Percentiles rank a stretch among this genome's conserved stretches.
These are phyloP conservation scores for Ectemnius continuus DNA, from an alignment of 2,888 invertebrate genomes.

Conservation along the genomic window DNA sequence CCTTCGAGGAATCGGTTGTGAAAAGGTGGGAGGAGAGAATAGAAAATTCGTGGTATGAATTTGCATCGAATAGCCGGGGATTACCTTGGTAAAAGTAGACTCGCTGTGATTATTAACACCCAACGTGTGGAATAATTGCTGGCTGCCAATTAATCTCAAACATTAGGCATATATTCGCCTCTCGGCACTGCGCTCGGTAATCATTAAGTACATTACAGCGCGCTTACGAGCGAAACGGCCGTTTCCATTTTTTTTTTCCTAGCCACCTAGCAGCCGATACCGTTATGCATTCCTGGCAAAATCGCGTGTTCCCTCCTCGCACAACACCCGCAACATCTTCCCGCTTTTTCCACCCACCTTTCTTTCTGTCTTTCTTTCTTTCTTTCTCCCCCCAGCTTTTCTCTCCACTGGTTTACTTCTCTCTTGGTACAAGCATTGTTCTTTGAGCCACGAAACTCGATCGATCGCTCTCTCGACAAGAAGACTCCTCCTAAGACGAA, in stretches of 20 bases:
- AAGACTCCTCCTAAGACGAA: neutral
- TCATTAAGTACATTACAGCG: conserved; percentile 47
- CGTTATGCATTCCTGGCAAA: neutral
- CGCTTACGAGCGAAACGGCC: conserved; percentile 46
- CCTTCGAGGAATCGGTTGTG: no score
- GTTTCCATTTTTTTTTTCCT: conserved; percentile 9
- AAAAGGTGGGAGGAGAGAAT: no score
- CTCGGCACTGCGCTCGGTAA: conserved; percentile 40
- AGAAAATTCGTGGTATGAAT: no score
- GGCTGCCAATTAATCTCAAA: conserved; percentile 1
- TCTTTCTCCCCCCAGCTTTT: neutral
- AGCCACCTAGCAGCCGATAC: neutral
- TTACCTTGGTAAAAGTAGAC: neutral
- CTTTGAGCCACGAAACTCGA: neutral
- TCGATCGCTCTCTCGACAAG: neutral
- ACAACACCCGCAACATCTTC: neutral
- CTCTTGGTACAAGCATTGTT: neutral
- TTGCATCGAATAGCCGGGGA: neutral
- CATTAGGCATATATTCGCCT: neutral
- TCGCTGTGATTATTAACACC: neutral
- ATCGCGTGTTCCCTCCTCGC: conserved; percentile 10
- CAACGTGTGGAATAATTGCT: no score
- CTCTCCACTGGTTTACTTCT: neutral
- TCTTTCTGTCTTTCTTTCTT: neutral
- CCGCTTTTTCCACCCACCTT: neutral